phyloP scores from a whole-genome alignment of 2,797 vertebrate genomes.

The Silurus aristotelis region DNA sequence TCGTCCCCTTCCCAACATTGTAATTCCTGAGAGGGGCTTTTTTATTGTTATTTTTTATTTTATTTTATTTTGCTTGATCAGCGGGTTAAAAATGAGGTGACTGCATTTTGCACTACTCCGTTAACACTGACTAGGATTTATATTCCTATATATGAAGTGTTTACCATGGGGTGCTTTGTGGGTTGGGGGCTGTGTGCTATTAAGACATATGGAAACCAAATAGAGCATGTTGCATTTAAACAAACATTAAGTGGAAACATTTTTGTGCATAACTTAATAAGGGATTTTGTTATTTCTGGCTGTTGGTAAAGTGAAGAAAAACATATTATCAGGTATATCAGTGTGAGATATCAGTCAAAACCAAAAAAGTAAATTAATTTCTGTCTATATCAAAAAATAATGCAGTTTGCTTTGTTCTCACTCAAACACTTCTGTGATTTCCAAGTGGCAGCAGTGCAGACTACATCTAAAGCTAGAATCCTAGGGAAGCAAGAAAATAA shows the following conservation, averaged over 20 bases:
- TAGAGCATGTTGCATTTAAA: background rate
- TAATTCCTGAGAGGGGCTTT: background rate
- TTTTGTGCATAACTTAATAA: background rate
- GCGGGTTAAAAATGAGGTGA: background rate
- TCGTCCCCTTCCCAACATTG: slow-evolving; percentile 66
- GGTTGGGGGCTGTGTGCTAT: background rate
- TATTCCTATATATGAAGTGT: no score
- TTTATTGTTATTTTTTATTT: background rate
- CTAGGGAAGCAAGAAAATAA: no score
- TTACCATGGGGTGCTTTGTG: no score
- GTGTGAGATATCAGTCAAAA: background rate
- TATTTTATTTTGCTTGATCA: background rate
- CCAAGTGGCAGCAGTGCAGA: background rate
- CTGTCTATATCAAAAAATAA: background rate
- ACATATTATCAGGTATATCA: background rate
- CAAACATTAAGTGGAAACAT: background rate
- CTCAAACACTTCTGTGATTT: background rate
- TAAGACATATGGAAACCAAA: background rate
- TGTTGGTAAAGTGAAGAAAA: background rate
- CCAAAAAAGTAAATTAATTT: background rate
- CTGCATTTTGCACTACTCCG: background rate
- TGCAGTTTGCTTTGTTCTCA: background rate
- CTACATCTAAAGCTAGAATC: no score
- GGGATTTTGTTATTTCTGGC: background rate
- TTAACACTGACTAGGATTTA: no score